Evolutionary conservation across 2,113 vertebrate genomes (phyloP), one percentile per base, ranked within the genome.

Genomic region (Genyomyrus donnyi): DNA sequence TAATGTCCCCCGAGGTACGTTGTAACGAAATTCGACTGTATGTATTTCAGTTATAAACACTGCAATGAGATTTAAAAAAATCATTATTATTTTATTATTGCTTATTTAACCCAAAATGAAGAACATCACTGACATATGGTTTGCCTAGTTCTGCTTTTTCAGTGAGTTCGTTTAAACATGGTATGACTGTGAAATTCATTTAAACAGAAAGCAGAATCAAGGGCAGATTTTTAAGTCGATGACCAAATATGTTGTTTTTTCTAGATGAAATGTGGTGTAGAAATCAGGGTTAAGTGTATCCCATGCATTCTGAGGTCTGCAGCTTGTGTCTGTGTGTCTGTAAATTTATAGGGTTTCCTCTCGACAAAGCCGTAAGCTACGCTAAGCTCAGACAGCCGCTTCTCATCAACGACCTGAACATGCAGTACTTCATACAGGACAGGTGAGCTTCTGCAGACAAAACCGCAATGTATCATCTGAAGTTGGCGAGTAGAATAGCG

Each of bases 381-480:
- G 97, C 97, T 91, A 98, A 97, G 91, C 97, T 99, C 88, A 97
- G 98, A 93, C 98, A 97, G 90, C 98, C 98, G 1, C 97, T 99
- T 92, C 96, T 97, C 91, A 97, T 99, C 93, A 99, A 99, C 52
- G 98, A 99, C 93, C 96, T 99, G 93, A 96, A 99, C 91, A 99
- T 98, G 98, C 98, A 99, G 94, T 99, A 98, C 95, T 99, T 96
- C 92, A 99, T 99, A 93, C 98, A 99, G 94, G 98, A 99, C 96
- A 98, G 98, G 98, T 99, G 94, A 66, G 45, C 27, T 48, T 39
- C 7, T 70, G 62, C 58, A 31, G 50, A 87, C 10, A 17, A 13
- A 17, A 17, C 10, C 11, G 24, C 15, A 27, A 0, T 50, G 84
- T 85, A 5, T 39, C 8, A 48, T 2, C 45, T 24, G 42, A 45